Base-by-base conservation (phyloP, 2,797 vertebrate genomes). In the Okamejei kenojei region DNA sequence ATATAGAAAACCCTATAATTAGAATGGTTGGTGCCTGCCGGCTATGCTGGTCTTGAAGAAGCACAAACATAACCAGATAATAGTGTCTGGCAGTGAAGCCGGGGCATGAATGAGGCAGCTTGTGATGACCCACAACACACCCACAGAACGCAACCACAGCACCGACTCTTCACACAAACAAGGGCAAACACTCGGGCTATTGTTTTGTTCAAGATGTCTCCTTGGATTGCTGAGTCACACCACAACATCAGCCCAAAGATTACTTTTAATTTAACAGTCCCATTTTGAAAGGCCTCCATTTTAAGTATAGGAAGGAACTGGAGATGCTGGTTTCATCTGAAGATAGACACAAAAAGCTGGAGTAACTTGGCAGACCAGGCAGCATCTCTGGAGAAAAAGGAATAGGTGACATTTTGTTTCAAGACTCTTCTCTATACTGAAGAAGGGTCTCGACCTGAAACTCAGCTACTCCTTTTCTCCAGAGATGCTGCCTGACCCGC, bases 191-290 rank as follows among this genome's bases (percentile, higher is more conserved):
- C 13, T 65, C 19, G 13, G n/a, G 7, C 2, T 15, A 21, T 65
- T 88, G 84, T 88, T 68, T 26, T 32, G 17, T 35, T 88, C 26
- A 7, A 29, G 23, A 11, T 29, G 9, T 58, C 23, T 17, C 32
- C 0, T 0, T 9, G 63, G n/a, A 32, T 0, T 19, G 15, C 32
- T 19, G 13, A 1, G 5, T 11, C 7, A 32, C 63, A 68, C 1
- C n/a, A 68, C n/a, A 68, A 23, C n/a, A 78, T 2, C 29, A n/a
- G 76, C 6, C n/a, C 32, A 35, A 68, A 61, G 65, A 35, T 21
- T 23, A 54, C 45, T 6, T 54, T 54, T 54, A 54, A 54, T 54
- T 7, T 54, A 45, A 81, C 23, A 23, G 9, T 4, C 26, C 81
- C 45, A 13, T 35, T 35, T 35, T 78, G 35, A 78, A 78, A 35